Conservation (phyloP, 2,113 vertebrate genomes). For the Rhegmatorhina hoffmannsi region DNA sequence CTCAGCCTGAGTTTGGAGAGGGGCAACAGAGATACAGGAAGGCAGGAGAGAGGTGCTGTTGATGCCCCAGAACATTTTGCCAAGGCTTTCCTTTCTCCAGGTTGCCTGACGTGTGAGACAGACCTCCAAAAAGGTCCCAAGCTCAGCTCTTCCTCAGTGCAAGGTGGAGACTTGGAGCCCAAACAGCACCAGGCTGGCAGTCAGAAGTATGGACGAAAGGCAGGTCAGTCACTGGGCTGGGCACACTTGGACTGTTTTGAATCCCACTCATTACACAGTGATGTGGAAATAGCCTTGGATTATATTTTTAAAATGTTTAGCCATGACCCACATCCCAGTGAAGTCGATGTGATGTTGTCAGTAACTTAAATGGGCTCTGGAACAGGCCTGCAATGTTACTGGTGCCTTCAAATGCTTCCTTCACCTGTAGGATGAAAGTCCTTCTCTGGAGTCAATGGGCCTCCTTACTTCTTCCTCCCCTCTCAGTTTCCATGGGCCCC, state of each 20-base stretch:
- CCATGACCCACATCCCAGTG: background rate
- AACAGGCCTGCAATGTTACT: conserved; percentile 52
- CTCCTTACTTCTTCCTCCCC: conserved; percentile 53
- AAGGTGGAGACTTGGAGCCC: background rate
- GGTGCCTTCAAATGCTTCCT: conserved; percentile 48
- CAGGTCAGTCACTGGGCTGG: background rate
- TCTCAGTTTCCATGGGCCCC: conserved; percentile 68
- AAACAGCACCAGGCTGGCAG: background rate
- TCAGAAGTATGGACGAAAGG: conserved; percentile 11
- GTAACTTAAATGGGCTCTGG: conserved; percentile 34
- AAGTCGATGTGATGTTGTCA: conserved; percentile 38
- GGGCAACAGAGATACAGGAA: background rate
- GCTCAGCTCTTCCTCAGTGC: background rate
- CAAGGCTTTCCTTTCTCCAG: background rate
- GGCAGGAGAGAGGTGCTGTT: background rate
- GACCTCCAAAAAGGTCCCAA: background rate
- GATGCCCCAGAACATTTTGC: background rate
- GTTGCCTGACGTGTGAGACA: background rate
- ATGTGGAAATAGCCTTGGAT: conserved; percentile 16
- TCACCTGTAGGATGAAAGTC: conserved; percentile 63
- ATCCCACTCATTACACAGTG: background rate
- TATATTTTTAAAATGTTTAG: conserved; percentile 37
- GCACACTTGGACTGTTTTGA: background rate
- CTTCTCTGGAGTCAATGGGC: conserved; percentile 13
- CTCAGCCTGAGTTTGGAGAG: background rate